phyloP scores from a whole-genome alignment of 2,113 vertebrate genomes.

The Cyphotilapia sp. region DNA sequence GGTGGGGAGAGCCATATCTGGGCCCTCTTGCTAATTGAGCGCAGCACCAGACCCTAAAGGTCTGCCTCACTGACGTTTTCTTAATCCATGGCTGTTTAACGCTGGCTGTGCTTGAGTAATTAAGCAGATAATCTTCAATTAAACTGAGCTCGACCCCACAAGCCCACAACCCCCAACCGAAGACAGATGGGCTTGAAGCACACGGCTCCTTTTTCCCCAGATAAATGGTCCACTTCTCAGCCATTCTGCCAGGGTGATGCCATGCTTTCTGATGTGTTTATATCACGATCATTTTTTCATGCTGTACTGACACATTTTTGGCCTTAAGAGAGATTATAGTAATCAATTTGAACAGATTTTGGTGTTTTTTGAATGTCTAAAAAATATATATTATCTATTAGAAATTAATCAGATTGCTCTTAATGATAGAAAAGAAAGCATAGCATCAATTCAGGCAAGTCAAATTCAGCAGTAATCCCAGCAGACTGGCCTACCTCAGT shows the following conservation, averaged over 20 bases:
- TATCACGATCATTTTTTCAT: neutral
- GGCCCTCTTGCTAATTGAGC: constrained; percentile 63
- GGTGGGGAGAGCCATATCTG: constrained; percentile 38
- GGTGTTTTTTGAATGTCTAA: neutral
- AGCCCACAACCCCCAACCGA: constrained; percentile 14
- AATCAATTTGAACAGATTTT: neutral
- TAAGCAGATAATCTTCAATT: constrained; percentile 79
- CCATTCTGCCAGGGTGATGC: constrained; percentile 3
- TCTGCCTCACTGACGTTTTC: constrained; percentile 55
- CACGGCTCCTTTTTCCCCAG: constrained; percentile 33
- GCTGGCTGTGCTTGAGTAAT: constrained; percentile 71
- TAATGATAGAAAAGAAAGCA: neutral
- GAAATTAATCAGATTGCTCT: neutral
- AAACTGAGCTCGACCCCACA: constrained; percentile 62
- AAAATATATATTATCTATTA: neutral
- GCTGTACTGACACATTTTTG: neutral
- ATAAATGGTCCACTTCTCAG: constrained; percentile 51
- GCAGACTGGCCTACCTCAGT: neutral
- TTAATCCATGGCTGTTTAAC: constrained; percentile 68
- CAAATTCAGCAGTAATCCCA: neutral
- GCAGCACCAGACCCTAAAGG: constrained; percentile 52
- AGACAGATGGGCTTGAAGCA: constrained; percentile 57
- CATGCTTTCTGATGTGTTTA: constrained; percentile 33
- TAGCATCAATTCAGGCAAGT: neutral
- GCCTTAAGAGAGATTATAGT: neutral